Base-by-base conservation (phyloP, 2,797 vertebrate species). In the Ispidina lecontei region DNA sequence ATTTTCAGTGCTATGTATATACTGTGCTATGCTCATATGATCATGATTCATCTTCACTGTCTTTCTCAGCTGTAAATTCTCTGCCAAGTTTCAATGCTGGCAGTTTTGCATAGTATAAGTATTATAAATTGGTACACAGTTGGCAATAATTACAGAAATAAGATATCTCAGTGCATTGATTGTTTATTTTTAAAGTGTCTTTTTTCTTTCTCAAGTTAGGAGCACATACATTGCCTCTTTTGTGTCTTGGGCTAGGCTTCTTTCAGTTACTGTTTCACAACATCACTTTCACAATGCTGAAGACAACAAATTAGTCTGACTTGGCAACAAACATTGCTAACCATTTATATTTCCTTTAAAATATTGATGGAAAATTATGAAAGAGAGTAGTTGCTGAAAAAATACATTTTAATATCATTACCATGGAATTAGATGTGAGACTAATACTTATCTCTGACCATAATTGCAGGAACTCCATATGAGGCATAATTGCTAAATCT, bases 231-330 rank as follows among this genome's bases (percentile, higher is more conserved):
- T 85, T 5, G 5, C 29, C 8, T 37, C 6, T 67, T 70, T 91
- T 75, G 31, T 33, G 43, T 83, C 52, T 91, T 81, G 44, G 67
- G 39, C 62, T 80, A 49, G 67, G 67, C 52, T 64, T 83, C 65
- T 87, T 92, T 91, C 59, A 65, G 46, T 31, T 72, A 55, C 22
- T 84, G 12, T 95, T 95, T 94, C 92, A 81, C 87, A 93, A 94
- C 44, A 37, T 23, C 41, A 29, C 55, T 95, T 95, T 94, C 91
- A 94, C 87, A 96, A 92, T 4, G 6, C 19, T 75, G 70, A 72
- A 41, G 43, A 59, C 93, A 87, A 59, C 56, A 80, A 69, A 72
- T 23, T 55, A 59, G 76, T 78, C 89, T 87, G 72, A 39, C 46
- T 65, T 85, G 77, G 76, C 0, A 1, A 77, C 75, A 83, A 31